A percentile compares a stretch with the other conserved stretches of the same genome.
These are phyloP conservation scores for Tholera decimalis DNA, from an alignment of 2,888 invertebrate species.

Conservation along the genomic window DNA sequence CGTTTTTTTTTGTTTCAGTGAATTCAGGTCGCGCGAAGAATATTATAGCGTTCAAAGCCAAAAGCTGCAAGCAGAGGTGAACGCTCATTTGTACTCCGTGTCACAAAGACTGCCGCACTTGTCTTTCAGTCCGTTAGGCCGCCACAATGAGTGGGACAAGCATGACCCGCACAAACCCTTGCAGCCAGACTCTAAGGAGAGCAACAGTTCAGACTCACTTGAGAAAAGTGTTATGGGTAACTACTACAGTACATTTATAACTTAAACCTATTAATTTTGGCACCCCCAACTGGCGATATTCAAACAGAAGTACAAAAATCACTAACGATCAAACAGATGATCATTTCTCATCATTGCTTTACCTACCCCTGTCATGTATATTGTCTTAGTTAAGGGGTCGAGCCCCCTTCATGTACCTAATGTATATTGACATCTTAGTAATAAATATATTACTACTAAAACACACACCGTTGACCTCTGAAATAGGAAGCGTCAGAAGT, in stretches of 20 bases:
- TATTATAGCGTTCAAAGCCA: conserved; percentile 89
- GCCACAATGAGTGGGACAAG: conserved; percentile 90
- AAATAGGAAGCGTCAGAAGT: too few relatives aligned
- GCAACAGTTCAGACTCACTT: conserved; percentile 88
- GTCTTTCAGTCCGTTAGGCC: conserved; percentile 87
- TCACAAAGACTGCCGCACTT: conserved; percentile 91
- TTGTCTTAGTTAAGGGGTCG: too few relatives aligned
- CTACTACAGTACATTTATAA: background rate
- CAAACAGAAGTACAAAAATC: too few relatives aligned
- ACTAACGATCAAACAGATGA: too few relatives aligned
- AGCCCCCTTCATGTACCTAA: too few relatives aligned
- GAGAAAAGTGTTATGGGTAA: conserved; percentile 90
- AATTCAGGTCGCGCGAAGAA: conserved; percentile 88
- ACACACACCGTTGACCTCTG: too few relatives aligned
- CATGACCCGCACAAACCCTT: conserved; percentile 87
- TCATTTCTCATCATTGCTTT: too few relatives aligned
- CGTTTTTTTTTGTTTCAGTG: conserved; percentile 72
- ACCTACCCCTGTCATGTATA: too few relatives aligned
- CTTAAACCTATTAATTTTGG: background rate
- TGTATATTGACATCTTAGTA: too few relatives aligned
- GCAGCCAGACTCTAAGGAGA: conserved; percentile 89
- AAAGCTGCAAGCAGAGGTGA: conserved; percentile 89
- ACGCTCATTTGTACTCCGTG: conserved; percentile 91
- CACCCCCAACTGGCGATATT: background rate
- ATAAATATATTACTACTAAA: too few relatives aligned